These are phyloP conservation scores for Butorides virescens DNA, from an alignment of 2,113 vertebrate species.

Conservation along the genomic window DNA sequence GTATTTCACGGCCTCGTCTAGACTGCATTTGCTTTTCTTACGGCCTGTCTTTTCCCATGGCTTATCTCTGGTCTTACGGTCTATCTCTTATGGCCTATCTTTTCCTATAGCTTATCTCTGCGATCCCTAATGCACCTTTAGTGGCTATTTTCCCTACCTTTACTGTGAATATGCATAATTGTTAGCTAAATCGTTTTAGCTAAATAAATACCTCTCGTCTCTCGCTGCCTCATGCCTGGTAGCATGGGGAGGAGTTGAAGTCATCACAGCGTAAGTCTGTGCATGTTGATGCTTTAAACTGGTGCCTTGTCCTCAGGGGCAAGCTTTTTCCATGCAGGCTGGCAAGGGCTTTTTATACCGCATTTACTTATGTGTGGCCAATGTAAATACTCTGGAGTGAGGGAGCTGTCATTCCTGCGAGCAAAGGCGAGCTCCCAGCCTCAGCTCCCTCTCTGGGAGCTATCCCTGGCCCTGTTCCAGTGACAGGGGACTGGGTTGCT, in stretches of 20 bases:
- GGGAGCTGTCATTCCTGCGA: neutral
- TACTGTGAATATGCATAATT: neutral
- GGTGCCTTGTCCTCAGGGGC: neutral
- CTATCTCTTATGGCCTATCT: neutral
- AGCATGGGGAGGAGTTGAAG: neutral
- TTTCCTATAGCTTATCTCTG: neutral
- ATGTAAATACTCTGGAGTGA: neutral
- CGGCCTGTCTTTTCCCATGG: neutral
- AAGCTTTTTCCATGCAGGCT: neutral
- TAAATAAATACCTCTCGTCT: neutral
- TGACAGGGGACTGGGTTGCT: neutral
- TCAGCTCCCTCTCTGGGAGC: neutral
- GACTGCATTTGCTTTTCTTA: neutral
- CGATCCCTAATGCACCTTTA: neutral
- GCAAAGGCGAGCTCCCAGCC: neutral
- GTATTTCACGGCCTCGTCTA: neutral
- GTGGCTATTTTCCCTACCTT: neutral
- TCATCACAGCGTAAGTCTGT: neutral
- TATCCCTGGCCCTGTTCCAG: neutral
- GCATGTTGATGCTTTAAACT: neutral
- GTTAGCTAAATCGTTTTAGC: neutral
- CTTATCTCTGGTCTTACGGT: neutral
- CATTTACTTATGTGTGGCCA: neutral
- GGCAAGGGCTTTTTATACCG: neutral
- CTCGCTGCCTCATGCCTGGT: neutral